Percentiles rank a stretch among this genome's conserved stretches.
These are phyloP conservation scores for Oscarella lobularis DNA, from an alignment of 37 sponge, comb jelly and placozoan species.

Conservation along the genomic window DNA sequence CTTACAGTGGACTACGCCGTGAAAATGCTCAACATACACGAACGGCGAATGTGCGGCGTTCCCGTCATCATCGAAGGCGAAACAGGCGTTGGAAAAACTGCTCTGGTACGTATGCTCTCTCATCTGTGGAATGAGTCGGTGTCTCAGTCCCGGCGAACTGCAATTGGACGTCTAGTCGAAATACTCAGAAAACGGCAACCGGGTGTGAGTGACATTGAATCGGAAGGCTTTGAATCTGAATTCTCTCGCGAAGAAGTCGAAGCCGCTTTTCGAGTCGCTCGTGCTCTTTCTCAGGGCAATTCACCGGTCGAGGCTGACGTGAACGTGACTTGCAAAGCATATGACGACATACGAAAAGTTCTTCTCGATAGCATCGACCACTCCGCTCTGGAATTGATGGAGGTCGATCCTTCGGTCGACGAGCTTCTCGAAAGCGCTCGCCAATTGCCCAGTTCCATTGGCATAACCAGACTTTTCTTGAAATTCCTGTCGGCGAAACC, in stretches of 20 bases:
- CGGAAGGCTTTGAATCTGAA: background rate
- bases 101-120: conserved; percentile 70
- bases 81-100: conserved; percentile 92
- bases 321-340: background rate
- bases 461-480: conserved; percentile 3
- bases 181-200: background rate
- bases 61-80: conserved; percentile 92
- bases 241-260: background rate
- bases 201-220: background rate
- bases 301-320: background rate
- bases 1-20: conserved; percentile 70
- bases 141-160: background rate
- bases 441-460: background rate
- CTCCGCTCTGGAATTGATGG: conserved; percentile 2
- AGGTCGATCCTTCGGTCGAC: background rate
- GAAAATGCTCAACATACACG: conserved; percentile 73
- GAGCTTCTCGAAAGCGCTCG: conserved; percentile 1
- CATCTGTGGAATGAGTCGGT: conserved; percentile 57
- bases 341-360: background rate
- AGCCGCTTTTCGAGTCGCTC: background rate
- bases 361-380: background rate
- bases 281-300: background rate
- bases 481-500: conserved; percentile 10
- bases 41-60: conserved; percentile 51
- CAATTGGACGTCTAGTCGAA: background rate